Evolutionary conservation across 2,113 vertebrate species (phyloP).

Genomic region (Aldabrachelys gigantea): DNA sequence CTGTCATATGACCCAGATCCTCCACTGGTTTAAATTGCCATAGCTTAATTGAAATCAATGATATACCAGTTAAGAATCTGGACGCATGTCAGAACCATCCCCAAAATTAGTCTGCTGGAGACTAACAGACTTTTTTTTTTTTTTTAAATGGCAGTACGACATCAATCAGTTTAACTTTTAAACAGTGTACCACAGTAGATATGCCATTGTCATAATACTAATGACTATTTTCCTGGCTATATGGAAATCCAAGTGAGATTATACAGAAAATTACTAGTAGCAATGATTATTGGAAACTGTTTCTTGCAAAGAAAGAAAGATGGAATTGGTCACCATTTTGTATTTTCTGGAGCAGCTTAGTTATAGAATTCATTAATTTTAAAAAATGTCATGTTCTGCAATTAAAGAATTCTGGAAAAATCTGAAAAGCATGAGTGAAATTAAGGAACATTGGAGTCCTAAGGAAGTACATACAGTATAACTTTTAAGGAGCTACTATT

Average conservation of each 20-base stretch:
- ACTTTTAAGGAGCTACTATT: not conserved
- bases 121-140: not conserved
- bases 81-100: not conserved
- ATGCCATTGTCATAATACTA: not conserved
- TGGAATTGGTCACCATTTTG: not conserved
- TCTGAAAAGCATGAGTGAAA: not conserved
- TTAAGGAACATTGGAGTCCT: rapidly evolving
- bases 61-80: not conserved
- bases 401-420: not conserved
- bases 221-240: not conserved
- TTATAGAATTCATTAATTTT: not conserved
- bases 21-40: not conserved
- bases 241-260: not conserved
- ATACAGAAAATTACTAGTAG: not conserved
- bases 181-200: not conserved
- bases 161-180: not conserved
- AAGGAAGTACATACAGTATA: rapidly evolving
- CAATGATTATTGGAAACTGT: not conserved
- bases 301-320: not conserved
- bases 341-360: not conserved
- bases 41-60: not conserved
- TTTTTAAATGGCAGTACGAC: not conserved
- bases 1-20: rapidly evolving
- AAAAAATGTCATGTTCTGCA: not conserved
- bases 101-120: not conserved